Conservation (phyloP, 2,113 vertebrate species). For the Chaetodon auriga region DNA sequence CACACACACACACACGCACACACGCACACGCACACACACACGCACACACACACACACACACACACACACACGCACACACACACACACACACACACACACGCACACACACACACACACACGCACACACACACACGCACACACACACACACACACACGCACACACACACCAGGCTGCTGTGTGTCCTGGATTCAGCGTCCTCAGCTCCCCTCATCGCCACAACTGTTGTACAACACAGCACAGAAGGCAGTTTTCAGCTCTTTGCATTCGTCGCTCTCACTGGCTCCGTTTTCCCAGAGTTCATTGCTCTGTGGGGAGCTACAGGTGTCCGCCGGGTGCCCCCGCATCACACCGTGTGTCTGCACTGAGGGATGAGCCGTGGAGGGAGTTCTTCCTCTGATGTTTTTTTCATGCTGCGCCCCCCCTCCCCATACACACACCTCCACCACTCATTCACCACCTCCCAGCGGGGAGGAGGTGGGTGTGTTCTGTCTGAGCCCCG, state of each 20-base stretch:
- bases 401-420: conserved; percentile 41
- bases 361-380: conserved; percentile 56
- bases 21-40: too few species aligned
- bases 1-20: neutral
- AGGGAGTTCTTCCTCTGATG: conserved; percentile 56
- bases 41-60: neutral
- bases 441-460: conserved; percentile 5
- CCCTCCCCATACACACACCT: neutral
- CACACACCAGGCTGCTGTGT: neutral
- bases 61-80: neutral
- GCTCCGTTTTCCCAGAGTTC: conserved; percentile 52
- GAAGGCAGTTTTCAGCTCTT: neutral
- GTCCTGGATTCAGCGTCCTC: conserved; percentile 34
- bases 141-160: neutral
- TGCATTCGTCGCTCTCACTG: neutral
- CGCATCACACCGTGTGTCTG: neutral
- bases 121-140: neutral
- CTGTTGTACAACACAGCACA: neutral
- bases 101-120: neutral
- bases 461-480: neutral
- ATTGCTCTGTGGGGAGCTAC: conserved; percentile 52
- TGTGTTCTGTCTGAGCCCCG: neutral
- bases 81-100: neutral
- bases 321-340: conserved; percentile 47
- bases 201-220: neutral